These are phyloP conservation scores for Crenuchus spilurus DNA, from an alignment of 2,797 vertebrate species.

Conservation along the genomic window DNA sequence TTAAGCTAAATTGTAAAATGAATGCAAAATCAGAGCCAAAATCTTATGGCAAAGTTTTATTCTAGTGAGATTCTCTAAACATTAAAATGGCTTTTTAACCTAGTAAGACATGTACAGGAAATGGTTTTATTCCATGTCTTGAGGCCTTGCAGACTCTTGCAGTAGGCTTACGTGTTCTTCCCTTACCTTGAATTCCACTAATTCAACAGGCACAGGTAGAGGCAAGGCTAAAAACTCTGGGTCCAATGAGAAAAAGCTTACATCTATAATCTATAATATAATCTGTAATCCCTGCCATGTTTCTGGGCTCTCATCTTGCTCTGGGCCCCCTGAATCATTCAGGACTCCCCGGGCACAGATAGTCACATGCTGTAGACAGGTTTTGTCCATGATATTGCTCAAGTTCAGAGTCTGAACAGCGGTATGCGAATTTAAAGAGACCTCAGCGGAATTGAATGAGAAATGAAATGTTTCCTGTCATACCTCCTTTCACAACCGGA, in stretches of 20 bases:
- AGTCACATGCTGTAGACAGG: neutral
- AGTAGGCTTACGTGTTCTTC: no score
- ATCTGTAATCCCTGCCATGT: neutral
- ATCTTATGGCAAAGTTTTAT: no score
- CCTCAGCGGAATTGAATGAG: slow-evolving; percentile 17
- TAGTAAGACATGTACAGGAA: no score
- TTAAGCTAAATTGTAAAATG: no score
- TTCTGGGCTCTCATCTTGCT: neutral
- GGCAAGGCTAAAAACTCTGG: neutral
- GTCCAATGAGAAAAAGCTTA: neutral
- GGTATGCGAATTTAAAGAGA: neutral
- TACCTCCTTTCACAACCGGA: slow-evolving; percentile 1
- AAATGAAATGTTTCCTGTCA: slow-evolving; percentile 26
- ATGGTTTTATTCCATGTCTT: neutral
- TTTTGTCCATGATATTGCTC: neutral
- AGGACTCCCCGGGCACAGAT: neutral
- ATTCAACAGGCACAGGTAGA: neutral
- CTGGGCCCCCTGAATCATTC: neutral
- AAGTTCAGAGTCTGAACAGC: neutral
- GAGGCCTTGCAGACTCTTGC: neutral
- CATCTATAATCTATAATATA: neutral
- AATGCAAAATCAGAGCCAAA: no score
- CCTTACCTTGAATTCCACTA: no score
- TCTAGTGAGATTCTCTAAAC: no score
- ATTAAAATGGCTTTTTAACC: no score